These are phyloP conservation scores for Leucoma salicis DNA, from an alignment of 2,888 invertebrate genomes.

Conservation along the genomic window DNA sequence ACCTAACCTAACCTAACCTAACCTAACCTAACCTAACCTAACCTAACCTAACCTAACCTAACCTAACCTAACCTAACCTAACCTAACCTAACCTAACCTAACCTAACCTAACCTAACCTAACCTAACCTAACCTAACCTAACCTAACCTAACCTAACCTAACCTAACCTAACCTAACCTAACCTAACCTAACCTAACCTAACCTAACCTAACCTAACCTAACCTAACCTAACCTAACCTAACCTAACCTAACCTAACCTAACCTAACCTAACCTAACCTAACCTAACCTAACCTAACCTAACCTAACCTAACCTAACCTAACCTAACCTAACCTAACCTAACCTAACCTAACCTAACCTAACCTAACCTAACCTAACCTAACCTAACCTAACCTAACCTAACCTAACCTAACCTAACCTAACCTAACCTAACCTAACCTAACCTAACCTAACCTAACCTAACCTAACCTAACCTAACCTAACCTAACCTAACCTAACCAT, in stretches of 20 bases:
- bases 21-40: no score
- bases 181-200: slow-evolving; percentile 14
- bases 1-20: no score
- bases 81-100: no score
- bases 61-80: no score
- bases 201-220: slow-evolving; percentile 13
- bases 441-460: no score
- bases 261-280: slow-evolving; percentile 15
- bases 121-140: no score
- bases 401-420: slow-evolving; percentile 14
- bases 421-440: slow-evolving; percentile 1
- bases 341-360: slow-evolving; percentile 16
- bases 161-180: slow-evolving; percentile 9
- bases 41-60: no score
- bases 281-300: slow-evolving; percentile 15
- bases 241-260: slow-evolving; percentile 10
- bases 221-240: slow-evolving; percentile 11
- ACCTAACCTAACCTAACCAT: no score
- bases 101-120: no score
- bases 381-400: slow-evolving; percentile 11
- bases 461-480: no score
- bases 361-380: slow-evolving; percentile 12
- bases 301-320: slow-evolving; percentile 16
- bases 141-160: no score
- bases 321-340: slow-evolving; percentile 16